These are phyloP conservation scores for Drymonia ruficornis DNA, from an alignment of 2,888 invertebrate genomes.

Conservation along the genomic window DNA sequence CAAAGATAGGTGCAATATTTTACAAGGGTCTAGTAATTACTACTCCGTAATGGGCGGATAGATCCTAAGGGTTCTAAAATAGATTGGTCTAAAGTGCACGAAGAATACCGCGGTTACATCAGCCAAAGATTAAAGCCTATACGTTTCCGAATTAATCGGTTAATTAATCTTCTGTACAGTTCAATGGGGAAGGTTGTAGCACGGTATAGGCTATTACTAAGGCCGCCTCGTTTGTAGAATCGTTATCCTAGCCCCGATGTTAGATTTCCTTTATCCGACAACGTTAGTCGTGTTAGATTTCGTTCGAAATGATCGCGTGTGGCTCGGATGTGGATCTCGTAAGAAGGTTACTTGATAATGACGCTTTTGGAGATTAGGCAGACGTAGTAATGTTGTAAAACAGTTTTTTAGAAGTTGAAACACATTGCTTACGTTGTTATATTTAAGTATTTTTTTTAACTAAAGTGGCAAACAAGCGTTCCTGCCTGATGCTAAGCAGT, in stretches of 20 bases:
- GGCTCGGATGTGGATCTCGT: too few relatives aligned
- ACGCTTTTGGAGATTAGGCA: too few relatives aligned
- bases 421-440: too few relatives aligned
- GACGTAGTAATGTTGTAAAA: too few relatives aligned
- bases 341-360: too few relatives aligned
- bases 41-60: slow-evolving; percentile 45
- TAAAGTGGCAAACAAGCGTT: too few relatives aligned
- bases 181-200: slow-evolving; percentile 18
- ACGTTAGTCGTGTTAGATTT: background rate
- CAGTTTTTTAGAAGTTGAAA: too few relatives aligned
- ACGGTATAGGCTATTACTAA: slow-evolving; percentile 16
- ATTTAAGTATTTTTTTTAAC: too few relatives aligned
- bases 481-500: too few relatives aligned
- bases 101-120: slow-evolving; percentile 44
- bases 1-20: slow-evolving; percentile 29
- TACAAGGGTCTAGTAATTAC: slow-evolving; percentile 55
- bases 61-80: slow-evolving; percentile 46
- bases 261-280: slow-evolving; percentile 3
- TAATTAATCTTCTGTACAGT: slow-evolving; percentile 34
- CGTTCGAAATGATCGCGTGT: background rate
- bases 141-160: slow-evolving; percentile 35
- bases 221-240: slow-evolving; percentile 15
- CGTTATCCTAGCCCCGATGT: slow-evolving; percentile 17
- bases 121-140: slow-evolving; percentile 33
- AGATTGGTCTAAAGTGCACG: slow-evolving; percentile 40